Evolutionary conservation across 2,113 vertebrate genomes (phyloP), one percentile per base, ranked within the genome.

Genomic region (Eurystomus gularis): DNA sequence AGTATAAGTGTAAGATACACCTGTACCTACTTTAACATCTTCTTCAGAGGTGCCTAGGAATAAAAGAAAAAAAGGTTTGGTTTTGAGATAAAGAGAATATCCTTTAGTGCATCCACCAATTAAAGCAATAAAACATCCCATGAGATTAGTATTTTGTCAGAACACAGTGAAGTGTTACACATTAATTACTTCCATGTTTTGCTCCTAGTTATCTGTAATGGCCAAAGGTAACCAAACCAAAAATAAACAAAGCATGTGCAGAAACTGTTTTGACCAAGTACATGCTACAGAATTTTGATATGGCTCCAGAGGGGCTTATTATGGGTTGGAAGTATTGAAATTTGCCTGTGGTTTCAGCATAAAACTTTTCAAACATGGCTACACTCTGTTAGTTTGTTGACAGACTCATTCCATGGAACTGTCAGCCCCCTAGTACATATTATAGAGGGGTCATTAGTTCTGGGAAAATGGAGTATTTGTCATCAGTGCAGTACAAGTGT

Each of bases 391-490:
- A 93, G 86, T 66, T 70, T 92, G 96, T 88, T 97, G 93, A 93
- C 86, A 95, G 71, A 91, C 82, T 93, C 85, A 94, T 95, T 97
- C 94, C 66, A 92, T 48, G 73, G 54, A 94, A 69, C 78, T 95
- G 94, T 94, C 86, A 96, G 68, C 68, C 52, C 62, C 70, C 80
- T 86, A 57, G 75, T 93, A 95, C n/a, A 49, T 81, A 61, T 94
- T 96, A 94, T 70, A 94, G 93, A 93, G 81, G 70, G 60, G 88
- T 95, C 94, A 97, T 97, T 96, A 97, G 96, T 96, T 94, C 92
- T 96, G 80, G 60, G 76, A 88, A 95, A 97, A 88, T 88, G 60
- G 71, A 83, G 6, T 76, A 76, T 96, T 97, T 97, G 94, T 97
- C 97, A 97, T 93, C 91, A 94, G 88, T 90, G 70, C 55, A 86